Base-by-base conservation (phyloP, 2,888 invertebrate genomes). In the Pterostichus niger region DNA sequence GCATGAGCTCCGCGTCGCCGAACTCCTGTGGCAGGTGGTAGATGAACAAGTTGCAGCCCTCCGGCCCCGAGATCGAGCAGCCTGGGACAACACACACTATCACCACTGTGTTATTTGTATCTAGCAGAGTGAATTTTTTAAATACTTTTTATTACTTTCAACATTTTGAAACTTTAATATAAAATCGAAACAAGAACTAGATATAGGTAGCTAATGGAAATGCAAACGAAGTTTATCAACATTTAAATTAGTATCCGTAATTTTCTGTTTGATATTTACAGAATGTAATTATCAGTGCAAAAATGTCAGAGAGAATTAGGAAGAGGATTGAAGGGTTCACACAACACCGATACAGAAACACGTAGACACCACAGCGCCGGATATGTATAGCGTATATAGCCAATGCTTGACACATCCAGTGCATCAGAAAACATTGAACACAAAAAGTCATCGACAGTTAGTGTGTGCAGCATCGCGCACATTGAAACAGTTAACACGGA, bases 1-100 rank as follows among this genome's bases (percentile, higher is more conserved):
- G 99, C 95, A 99, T 99, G 90, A 99, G 94, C 92, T 99, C 99
- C 85, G 96, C 95, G 91, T 99, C 99, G 84, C 99, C 99, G 90
- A 99, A 99, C 93, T 99, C 99, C 92, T 99, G 99, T 87, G 99
- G 99, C 92, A 99, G 95, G 93, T 99, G 99, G 93, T 99, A 99
- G 92, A 99, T 99, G 94, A 99, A 99, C 88, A 99, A 95, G 92
- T 99, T 99, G 93, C 99, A 99, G 90, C 99, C 99, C 93, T 99
- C 99, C 87, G 99, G 99, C 90, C 99, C 99, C 90, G 97, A 96
- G 92, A 97, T 96, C 90, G 97, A 97, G 92, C 97, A 97, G 91
- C 97, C 97, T 96, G 44, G 15, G 40, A 71, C 17, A 71, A 71
- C 40, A 10, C 44, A 44, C 44, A 24, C 15, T n/a, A 10, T 71